Base-by-base conservation (phyloP, 2,113 vertebrate genomes). In the Brachirus orientalis region DNA sequence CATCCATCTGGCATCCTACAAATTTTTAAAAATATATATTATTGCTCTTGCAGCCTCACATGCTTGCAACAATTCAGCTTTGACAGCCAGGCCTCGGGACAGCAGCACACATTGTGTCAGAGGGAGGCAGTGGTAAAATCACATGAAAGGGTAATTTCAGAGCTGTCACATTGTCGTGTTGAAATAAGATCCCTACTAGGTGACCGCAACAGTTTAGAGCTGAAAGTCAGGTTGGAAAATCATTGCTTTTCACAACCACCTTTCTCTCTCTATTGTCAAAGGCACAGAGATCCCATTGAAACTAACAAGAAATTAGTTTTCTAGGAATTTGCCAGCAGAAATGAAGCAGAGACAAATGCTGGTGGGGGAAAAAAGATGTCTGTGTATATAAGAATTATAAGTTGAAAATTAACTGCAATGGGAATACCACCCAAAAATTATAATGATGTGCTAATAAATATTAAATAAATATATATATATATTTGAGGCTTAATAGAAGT, bases 111-210 rank as follows among this genome's bases (percentile, higher is more conserved):
- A 14, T 22, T 28, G 54, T 40, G 41, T 45, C 41, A 4, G 20
- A n/a, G 45, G 35, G 40, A 22, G 37, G 36, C 58, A 38, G 19
- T 3, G 10, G 18, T 63, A 18, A 54, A 72, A 69, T 52, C 35
- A 11, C 20, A 12, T 52, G 46, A 60, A 78, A 57, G 53, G n/a
- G 45, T 40, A 47, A 57, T 79, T 79, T 53, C 47, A 38, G 19
- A 72, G 37, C 33, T 47, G 70, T 56, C 70, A 65, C 6, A 0
- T n/a, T 20, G 44, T 38, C 56, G 45, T 20, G 4, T 35, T 7
- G 7, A 35, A 53, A 72, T 62, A 72, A 72, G 55, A 66, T 58
- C 47, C 57, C 62, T 12, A 3, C 56, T 63, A 50, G 47, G 61
- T 66, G 67, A 51, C 22, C 17, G 52, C 47, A 46, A 58, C 33